phyloP scores from a whole-genome alignment of 2,113 vertebrate genomes.

The Uropsilus gracilis region DNA sequence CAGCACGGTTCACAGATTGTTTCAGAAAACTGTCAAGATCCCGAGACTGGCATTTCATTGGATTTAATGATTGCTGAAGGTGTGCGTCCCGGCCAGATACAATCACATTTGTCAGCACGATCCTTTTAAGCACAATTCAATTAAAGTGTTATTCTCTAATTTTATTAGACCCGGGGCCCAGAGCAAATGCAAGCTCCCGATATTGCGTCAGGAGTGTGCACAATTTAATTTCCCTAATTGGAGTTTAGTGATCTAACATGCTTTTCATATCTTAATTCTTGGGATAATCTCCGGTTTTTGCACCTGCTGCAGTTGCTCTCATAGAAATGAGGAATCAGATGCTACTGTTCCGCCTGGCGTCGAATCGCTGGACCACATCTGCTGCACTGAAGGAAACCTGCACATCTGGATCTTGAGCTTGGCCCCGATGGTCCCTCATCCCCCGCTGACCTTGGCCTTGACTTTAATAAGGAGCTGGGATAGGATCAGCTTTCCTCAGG shows the following conservation, averaged over 20 bases:
- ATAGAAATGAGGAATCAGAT: constrained; percentile 92
- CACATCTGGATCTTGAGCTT: constrained; percentile 81
- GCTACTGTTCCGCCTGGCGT: constrained; percentile 88
- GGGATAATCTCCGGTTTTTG: constrained; percentile 93
- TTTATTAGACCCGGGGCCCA: constrained; percentile 93
- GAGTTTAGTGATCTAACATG: constrained; percentile 94
- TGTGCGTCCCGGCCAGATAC: constrained; percentile 93
- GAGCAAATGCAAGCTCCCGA: constrained; percentile 90
- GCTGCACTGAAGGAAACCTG: constrained; percentile 88
- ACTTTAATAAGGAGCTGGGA: constrained; percentile 57
- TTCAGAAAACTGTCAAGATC: constrained; percentile 93
- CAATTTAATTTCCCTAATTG: constrained; percentile 99
- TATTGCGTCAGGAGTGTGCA: constrained; percentile 92
- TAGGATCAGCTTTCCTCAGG: neutral
- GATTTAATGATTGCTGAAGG: constrained; percentile 94
- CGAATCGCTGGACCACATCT: constrained; percentile 91
- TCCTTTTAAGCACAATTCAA: constrained; percentile 99
- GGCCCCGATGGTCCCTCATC: constrained; percentile 73
- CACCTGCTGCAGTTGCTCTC: constrained; percentile 91
- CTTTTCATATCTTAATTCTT: constrained; percentile 98
- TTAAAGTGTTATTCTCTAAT: constrained; percentile 97
- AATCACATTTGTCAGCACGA: constrained; percentile 98
- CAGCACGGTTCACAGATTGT: constrained; percentile 90
- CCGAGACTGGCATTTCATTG: constrained; percentile 93
- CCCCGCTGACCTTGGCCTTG: constrained; percentile 84